phyloP scores from a whole-genome alignment of 2,797 vertebrate genomes.

The Liasis olivaceus region DNA sequence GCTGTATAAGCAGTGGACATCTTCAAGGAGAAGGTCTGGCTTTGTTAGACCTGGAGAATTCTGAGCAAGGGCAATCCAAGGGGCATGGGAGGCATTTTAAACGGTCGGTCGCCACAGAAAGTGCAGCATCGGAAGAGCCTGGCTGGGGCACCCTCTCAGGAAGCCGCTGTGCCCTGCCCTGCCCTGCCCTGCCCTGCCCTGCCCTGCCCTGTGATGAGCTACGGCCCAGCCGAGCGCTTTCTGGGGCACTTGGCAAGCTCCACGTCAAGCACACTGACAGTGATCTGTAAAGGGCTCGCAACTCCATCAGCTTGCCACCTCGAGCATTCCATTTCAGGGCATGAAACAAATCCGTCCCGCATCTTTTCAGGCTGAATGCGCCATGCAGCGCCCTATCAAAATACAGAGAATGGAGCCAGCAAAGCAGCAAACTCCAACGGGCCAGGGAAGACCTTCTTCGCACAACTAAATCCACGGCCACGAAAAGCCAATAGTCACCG shows the following conservation, averaged over 20 bases:
- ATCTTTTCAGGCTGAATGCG: background rate
- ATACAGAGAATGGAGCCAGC: background rate
- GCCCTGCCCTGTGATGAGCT: background rate
- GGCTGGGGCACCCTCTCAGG: background rate
- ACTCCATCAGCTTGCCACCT: background rate
- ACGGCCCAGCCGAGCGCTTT: background rate
- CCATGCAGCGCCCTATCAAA: background rate
- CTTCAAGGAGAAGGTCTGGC: background rate
- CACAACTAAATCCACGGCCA: background rate
- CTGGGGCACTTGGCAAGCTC: background rate
- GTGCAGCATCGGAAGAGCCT: background rate
- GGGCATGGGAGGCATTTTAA: background rate
- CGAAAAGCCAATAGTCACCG: background rate
- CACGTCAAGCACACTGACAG: background rate
- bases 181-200: background rate
- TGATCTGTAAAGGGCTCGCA: background rate
- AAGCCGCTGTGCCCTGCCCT: background rate
- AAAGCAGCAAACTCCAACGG: background rate
- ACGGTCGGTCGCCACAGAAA: background rate
- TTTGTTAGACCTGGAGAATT: background rate
- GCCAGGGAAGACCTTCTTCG: background rate
- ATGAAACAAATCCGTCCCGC: background rate
- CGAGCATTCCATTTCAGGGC: background rate
- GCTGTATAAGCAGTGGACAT: background rate
- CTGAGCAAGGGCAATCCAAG: background rate